A percentile compares a stretch with the other conserved stretches of the same genome.
These are phyloP conservation scores for Nudaria mundana DNA, from an alignment of 2,888 invertebrate genomes.

Conservation along the genomic window DNA sequence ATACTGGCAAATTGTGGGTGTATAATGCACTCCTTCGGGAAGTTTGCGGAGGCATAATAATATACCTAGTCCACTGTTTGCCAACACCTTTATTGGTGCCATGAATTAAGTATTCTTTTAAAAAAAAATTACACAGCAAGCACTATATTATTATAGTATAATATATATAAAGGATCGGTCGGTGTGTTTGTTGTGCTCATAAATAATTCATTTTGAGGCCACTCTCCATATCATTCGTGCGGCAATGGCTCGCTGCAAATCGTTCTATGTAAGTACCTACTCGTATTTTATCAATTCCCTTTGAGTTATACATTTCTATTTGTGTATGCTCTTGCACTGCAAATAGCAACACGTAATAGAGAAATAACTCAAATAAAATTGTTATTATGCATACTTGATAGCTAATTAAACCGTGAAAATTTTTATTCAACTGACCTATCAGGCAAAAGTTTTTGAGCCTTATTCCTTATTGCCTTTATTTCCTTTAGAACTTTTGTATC, in stretches of 20 bases:
- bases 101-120: too few species aligned
- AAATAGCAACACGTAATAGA: slow-evolving; percentile 18
- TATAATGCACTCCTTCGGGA: too few species aligned
- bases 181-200: slow-evolving; percentile 13
- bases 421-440: too few species aligned
- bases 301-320: slow-evolving; percentile 18
- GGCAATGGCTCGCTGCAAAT: slow-evolving; percentile 17
- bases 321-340: slow-evolving; percentile 18
- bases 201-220: slow-evolving; percentile 31
- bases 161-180: slow-evolving; percentile 1
- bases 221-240: slow-evolving; percentile 22
- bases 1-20: too few species aligned
- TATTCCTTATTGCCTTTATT: too few species aligned
- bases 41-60: too few species aligned
- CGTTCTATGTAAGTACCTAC: too few species aligned
- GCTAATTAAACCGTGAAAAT: background rate
- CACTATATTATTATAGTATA: slow-evolving; percentile 3
- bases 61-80: too few species aligned
- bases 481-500: too few species aligned
- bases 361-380: slow-evolving; percentile 20
- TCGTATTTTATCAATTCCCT: slow-evolving; percentile 22
- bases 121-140: background rate
- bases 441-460: too few species aligned
- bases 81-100: too few species aligned
- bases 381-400: slow-evolving; percentile 6